phyloP scores from a whole-genome alignment of 1,140 invertebrate genomes.

The Uloborus diversus region DNA sequence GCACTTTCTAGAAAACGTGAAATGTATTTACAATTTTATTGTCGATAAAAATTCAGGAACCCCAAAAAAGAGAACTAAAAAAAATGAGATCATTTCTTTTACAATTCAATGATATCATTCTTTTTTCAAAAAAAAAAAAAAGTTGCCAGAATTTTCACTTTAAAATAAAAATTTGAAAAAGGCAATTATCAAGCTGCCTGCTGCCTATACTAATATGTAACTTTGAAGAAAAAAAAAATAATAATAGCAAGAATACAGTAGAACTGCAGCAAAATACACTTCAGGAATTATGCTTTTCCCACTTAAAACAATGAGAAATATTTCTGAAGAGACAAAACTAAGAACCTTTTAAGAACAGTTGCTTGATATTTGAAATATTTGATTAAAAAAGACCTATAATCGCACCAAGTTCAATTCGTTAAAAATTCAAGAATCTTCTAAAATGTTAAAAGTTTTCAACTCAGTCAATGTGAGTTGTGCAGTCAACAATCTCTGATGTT shows the following conservation, averaged over 20 bases:
- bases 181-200: conserved; percentile 46
- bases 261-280: no score
- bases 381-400: no score
- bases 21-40: not conserved
- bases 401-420: no score
- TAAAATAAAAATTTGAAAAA: not conserved
- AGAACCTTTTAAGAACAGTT: no score
- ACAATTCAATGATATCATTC: conserved; percentile 11
- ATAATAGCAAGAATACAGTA: not conserved
- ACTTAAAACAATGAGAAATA: not conserved
- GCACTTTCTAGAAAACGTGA: conserved; percentile 43
- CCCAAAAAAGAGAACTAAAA: not conserved
- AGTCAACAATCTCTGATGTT: no score
- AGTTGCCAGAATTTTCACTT: not conserved
- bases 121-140: not conserved
- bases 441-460: no score
- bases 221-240: no score
- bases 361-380: no score
- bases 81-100: not conserved
- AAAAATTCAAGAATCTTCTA: no score
- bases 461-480: no score
- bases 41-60: not conserved
- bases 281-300: not conserved
- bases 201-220: not conserved
- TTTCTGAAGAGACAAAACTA: no score